Evolutionary conservation across 2,113 vertebrate genomes (phyloP).

Genomic region (Dromas ardeola): DNA sequence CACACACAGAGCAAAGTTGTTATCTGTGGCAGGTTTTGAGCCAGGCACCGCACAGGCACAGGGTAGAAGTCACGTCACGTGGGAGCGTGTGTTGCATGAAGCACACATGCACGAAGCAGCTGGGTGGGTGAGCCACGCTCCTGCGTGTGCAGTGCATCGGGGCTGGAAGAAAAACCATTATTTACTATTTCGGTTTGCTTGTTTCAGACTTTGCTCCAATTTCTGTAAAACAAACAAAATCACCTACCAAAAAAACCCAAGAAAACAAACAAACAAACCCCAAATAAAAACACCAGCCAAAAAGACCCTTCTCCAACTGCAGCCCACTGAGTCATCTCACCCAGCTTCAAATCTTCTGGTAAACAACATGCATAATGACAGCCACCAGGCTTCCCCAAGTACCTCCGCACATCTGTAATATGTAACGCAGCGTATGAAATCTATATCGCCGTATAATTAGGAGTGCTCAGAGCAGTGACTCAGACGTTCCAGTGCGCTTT

Average conservation of each 20-base stretch:
- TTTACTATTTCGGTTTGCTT: background rate
- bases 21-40: background rate
- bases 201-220: background rate
- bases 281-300: background rate
- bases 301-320: background rate
- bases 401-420: background rate
- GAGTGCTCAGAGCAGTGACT: slow-evolving; percentile 70
- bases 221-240: background rate
- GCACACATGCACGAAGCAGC: background rate
- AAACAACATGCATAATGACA: background rate
- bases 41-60: background rate
- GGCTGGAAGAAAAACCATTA: background rate
- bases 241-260: background rate
- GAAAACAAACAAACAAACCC: no score
- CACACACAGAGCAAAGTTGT: background rate
- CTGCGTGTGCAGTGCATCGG: background rate
- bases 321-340: background rate
- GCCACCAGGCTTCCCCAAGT: background rate
- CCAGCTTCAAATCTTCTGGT: background rate
- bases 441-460: slow-evolving; percentile 41
- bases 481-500: slow-evolving; percentile 74
- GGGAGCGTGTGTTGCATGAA: background rate
- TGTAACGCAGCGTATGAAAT: background rate
- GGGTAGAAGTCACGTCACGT: background rate
- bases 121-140: background rate